A percentile compares a stretch with the other conserved stretches of the same genome.
Evolutionary conservation across 2,888 invertebrate genomes (phyloP).

Genomic region (Dromius quadrimaculatus): DNA sequence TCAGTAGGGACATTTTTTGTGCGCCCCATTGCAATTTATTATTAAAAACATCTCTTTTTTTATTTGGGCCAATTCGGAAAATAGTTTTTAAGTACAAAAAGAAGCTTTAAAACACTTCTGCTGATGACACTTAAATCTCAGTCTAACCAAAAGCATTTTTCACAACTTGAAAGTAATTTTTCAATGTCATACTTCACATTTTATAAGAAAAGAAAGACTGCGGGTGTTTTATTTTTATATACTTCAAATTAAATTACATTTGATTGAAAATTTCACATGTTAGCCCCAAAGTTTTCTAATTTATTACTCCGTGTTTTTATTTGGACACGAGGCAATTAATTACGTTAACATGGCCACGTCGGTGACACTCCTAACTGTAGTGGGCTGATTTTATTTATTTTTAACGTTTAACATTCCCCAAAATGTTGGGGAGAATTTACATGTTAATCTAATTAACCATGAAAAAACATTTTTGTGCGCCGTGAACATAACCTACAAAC

Average conservation of each 20-base stretch:
- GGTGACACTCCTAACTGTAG: slow-evolving; percentile 28
- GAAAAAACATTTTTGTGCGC: too few species aligned
- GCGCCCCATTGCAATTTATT: not conserved
- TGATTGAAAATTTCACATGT: slow-evolving; percentile 24
- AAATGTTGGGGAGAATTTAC: slow-evolving; percentile 18
- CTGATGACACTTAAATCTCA: not conserved
- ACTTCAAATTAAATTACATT: not conserved
- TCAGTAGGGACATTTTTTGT: slow-evolving; percentile 10
- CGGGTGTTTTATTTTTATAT: too few species aligned
- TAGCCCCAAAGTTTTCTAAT: slow-evolving; percentile 44
- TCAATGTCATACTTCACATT: not conserved
- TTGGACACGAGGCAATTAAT: slow-evolving; percentile 46
- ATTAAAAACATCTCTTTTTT: too few species aligned
- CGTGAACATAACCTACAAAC: too few species aligned
- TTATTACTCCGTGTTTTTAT: slow-evolving; percentile 49
- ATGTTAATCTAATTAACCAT: too few species aligned
- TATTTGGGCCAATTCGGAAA: too few species aligned
- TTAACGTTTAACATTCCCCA: slow-evolving; percentile 18
- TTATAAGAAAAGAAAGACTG: not conserved
- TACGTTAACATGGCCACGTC: slow-evolving; percentile 44
- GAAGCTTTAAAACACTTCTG: too few species aligned
- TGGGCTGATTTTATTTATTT: slow-evolving; percentile 23
- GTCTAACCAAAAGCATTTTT: not conserved
- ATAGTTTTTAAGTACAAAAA: too few species aligned
- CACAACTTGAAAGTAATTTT: not conserved